Evolutionary conservation across 1,140 invertebrate genomes (phyloP), one percentile per base, ranked within the genome.

Genomic region (Lepidurus packardi): DNA sequence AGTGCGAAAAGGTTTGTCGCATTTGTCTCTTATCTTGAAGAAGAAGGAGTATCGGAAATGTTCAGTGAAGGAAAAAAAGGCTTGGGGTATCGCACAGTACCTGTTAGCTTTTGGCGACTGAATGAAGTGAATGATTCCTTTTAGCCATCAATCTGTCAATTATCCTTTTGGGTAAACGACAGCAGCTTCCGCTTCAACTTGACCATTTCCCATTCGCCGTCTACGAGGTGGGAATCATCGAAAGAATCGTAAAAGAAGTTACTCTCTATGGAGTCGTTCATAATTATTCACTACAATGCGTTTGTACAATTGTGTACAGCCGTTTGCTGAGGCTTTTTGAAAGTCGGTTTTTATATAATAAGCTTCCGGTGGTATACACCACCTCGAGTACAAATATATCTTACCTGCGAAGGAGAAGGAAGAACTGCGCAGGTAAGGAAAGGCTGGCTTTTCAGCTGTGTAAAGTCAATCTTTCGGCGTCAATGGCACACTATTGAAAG

Each of bases 391-490:
- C 53, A 65, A 21, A 65, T 65, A 65, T 65, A 65, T 65, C 34
- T 65, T 65, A 65, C 53, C 53, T 65, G 53, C n/a, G 21, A 21
- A 65, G 53, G 16, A 21, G 53, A 65, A 65, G 53, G 53, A n/a
- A 65, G 21, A n/a, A 4, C 34, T 21, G 16, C 53, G 16, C 53
- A 65, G 53, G 13, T 65, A 65, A 65, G 21, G 34, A 65, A 16
- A 16, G 6, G 6, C 21, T 65, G 16, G 6, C 13, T 9, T 16
- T 16, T 7, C 6, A 7, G 9, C 13, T 3, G 53, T 13, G 6
- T 65, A 65, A 65, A 65, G 53, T 65, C 53, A 65, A 65, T 65
- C 53, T 65, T 65, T 65, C 53, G 53, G 53, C 53, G 53, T 65
- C 16, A 65, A 65, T n/a, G 53, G 53, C 53, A 65, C 16, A 13